Evolutionary conservation across 1,140 invertebrate species (phyloP).

Genomic region (Octopus sinensis): DNA sequence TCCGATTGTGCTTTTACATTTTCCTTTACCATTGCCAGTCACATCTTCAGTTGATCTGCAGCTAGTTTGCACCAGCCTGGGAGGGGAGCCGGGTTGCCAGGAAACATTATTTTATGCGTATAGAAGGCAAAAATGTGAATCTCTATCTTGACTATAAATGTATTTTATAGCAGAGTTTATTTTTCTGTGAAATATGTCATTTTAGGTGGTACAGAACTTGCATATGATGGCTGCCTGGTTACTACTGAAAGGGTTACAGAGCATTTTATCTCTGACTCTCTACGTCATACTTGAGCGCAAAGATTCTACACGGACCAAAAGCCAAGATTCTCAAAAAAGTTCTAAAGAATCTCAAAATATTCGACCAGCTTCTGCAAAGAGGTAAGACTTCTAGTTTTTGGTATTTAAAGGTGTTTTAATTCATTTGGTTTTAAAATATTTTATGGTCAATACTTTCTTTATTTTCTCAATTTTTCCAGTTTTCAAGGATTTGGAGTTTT

Average conservation of each 20-base stretch:
- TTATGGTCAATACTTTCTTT: not conserved
- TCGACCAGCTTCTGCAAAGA: conserved; percentile 39
- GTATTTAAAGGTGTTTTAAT: not conserved
- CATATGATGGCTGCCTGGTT: conserved; percentile 83
- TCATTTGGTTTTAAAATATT: not conserved
- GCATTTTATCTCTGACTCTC: conserved; percentile 55
- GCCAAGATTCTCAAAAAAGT: conserved; percentile 5
- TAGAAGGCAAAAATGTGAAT: too few species aligned
- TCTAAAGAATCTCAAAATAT: conserved; percentile 10
- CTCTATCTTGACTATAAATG: too few species aligned
- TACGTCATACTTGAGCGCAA: conserved; percentile 49
- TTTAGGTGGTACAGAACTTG: conserved; percentile 71
- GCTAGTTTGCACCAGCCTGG: too few species aligned
- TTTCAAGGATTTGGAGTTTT: conserved; percentile 75
- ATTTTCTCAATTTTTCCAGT: conserved; percentile 13
- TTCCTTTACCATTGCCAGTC: too few species aligned
- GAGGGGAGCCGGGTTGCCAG: too few species aligned
- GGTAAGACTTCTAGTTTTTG: conserved; percentile 27
- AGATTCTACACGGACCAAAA: conserved; percentile 35
- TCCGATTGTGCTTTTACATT: too few species aligned
- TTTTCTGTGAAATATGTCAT: not conserved
- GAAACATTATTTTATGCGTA: too few species aligned
- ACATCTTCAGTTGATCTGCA: too few species aligned
- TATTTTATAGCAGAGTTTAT: too few species aligned
- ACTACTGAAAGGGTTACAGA: conserved; percentile 79